Base-by-base conservation (phyloP, 2,888 invertebrate genomes). In the Hydropsyche betteni region DNA sequence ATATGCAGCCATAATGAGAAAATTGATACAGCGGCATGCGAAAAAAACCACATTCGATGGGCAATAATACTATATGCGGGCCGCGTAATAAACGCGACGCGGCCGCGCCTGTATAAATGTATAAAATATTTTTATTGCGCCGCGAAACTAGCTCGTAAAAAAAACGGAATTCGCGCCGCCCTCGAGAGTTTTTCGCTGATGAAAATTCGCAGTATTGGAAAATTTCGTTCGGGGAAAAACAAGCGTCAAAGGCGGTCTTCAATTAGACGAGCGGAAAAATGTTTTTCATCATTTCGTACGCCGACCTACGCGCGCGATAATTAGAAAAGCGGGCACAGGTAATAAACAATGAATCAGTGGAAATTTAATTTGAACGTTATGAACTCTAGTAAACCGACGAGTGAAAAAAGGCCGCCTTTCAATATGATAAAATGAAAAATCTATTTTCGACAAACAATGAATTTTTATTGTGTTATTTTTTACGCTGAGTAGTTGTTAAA, bases 201-300 rank as follows among this genome's bases (percentile, higher is more conserved):
- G 72, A 58, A 61, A 72, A 72, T 38, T 58, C 38, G 12, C 71
- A 36, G 58, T 72, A 58, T 72, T 16, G 72, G 58, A 72, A 72
- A 70, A 72, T 55, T 70, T 72, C 61, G 61, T 72, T 61, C 34
- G n/a, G 14, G 58, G 44, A 72, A 72, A 72, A 72, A 72, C 61
- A 72, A 72, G 72, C 72, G 72, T 38, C 58, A 72, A 72, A 72
- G 72, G 61, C 72, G n/a, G 58, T 44, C 58, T 58, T 61, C 72
- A 72, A 72, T 72, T 72, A 72, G 52, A 70, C 51, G 34, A n/a
- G 50, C 51, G 16, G 34, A 16, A 72, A 72, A 58, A 72, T 72
- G 61, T 72, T 72, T 72, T 72, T 55, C 72, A 72, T 58, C 72
- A 34, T 72, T 72, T 38, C 55, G 14, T 33, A 14, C 24, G 24